Base-by-base conservation (phyloP, 2,797 vertebrate species). In the Syndactyla subalaris region DNA sequence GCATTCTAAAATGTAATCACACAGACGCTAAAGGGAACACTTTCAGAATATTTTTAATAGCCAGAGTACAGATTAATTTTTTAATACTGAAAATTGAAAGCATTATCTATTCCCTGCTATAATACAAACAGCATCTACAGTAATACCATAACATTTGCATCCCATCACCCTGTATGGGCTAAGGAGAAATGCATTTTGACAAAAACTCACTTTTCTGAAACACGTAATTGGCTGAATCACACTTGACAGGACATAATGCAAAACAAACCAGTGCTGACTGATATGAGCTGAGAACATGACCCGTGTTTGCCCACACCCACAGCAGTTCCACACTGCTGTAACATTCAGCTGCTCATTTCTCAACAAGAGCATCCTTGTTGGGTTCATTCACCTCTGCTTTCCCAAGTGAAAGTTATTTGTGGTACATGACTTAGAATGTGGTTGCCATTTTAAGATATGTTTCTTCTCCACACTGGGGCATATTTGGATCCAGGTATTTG, bases 41-140 rank as follows among this genome's bases (percentile, higher is more conserved):
- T 54, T 65, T 21, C 80, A 71, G 26, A 34, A 43, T 20, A 36
- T 38, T 85, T 85, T 74, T 82, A 91, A 91, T 38, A 87, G 43
- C n/a, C 62, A 9, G 24, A 82, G 10, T 49, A 63, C 20, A 54
- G 45, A 75, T 43, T 16, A 30, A 22, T 58, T 71, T 76, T 91
- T 77, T 67, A 71, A 88, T 67, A 77, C 34, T 85, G 68, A 12
- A 83, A 93, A 85, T 6, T 26, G 34, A 78, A 92, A 90, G n/a
- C 24, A 46, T 73, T 78, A 36, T 29, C 3, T 20, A 59, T 65
- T 51, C 18, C 30, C 24, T 86, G 72, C 46, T 27, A 15, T 38
- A 91, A 75, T 10, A 68, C 18, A 43, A 22, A 30, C 4, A 49
- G 38, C 26, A 59, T 23, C 48, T 89, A 24, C 38, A 46, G n/a